Evolutionary conservation across 2,888 invertebrate genomes (phyloP), one percentile per base, ranked within the genome.

Genomic region (Atrina japonica): DNA sequence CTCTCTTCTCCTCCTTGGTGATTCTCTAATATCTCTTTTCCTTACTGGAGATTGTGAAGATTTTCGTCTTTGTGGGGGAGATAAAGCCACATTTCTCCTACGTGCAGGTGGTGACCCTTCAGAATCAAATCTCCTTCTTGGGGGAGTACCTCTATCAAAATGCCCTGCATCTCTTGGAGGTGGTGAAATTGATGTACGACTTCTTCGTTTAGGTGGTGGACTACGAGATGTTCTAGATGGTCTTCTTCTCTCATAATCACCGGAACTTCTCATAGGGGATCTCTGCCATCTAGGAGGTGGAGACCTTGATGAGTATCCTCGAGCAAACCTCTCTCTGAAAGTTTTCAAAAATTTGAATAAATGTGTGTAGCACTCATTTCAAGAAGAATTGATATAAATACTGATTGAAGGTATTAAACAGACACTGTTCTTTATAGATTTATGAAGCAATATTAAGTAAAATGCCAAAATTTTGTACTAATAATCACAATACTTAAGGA

Each of bases 101-200:
- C 59, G 16, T 47, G 25, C 30, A 14, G 61, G 73, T 16, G 70
- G 53, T 27, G 72, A 63, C 16, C 67, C 25, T 7, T 64, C 52
- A n/a, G 73, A 73, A 27, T 66, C 63, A 9, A 64, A 52, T n/a
- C 64, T 50, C 50, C 70, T 71, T 23, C 71, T 70, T n/a, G 68
- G 61, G 9, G 75, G 75, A 1, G 70, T 69, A 35, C 35, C 11
- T 35, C 11, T 27, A 43, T 59, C 59, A 27, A 49, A 23, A 49
- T n/a, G 23, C 18, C 18, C 18, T 1, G 18, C 49, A 23, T 23
- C 18, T 18, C 25, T 35, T 7, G 21, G 18, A 18, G 49, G 49
- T 49, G 49, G 49, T 9, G 49, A 49, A 18, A 49, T 5, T 49
- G 49, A 49, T 14, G 49, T 11, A 18, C 25, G 49, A 23, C 49